Evolutionary conservation across 2,797 vertebrate genomes (phyloP).

Genomic region (Cyclopterus lumpus): DNA sequence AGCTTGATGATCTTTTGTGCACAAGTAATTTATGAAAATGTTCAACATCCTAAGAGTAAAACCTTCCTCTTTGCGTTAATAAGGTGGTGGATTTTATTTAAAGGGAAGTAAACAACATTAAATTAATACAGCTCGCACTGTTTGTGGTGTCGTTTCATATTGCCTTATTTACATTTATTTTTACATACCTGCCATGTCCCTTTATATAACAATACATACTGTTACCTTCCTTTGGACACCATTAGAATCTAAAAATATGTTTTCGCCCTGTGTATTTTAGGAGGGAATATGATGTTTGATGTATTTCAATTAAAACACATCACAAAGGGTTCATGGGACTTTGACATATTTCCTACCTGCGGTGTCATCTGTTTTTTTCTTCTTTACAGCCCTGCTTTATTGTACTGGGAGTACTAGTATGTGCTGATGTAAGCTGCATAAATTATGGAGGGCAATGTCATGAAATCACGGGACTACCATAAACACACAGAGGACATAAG

Average conservation of each 20-base stretch:
- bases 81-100: background rate
- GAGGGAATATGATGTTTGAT: background rate
- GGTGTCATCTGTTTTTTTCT: constrained; percentile 27
- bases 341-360: constrained; percentile 10
- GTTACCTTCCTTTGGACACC: background rate
- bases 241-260: background rate
- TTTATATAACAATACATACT: background rate
- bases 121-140: background rate
- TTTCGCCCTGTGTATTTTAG: background rate
- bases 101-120: background rate
- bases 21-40: background rate
- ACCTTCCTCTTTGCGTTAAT: background rate
- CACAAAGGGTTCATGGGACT: background rate
- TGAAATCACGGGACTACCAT: constrained; percentile 6
- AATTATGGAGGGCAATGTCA: constrained; percentile 11
- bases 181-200: background rate
- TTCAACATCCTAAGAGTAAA: background rate
- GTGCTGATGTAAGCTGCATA: constrained; percentile 49
- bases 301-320: constrained; percentile 3
- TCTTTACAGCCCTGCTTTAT: background rate
- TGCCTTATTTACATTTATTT: background rate
- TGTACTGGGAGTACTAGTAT: constrained; percentile 7
- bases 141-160: background rate
- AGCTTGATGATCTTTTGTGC: no score
- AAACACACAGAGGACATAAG: constrained; percentile 5